Evolutionary conservation across 2,888 invertebrate species (phyloP), one percentile per base, ranked within the genome.

Genomic region (Meteorus cinctellus): DNA sequence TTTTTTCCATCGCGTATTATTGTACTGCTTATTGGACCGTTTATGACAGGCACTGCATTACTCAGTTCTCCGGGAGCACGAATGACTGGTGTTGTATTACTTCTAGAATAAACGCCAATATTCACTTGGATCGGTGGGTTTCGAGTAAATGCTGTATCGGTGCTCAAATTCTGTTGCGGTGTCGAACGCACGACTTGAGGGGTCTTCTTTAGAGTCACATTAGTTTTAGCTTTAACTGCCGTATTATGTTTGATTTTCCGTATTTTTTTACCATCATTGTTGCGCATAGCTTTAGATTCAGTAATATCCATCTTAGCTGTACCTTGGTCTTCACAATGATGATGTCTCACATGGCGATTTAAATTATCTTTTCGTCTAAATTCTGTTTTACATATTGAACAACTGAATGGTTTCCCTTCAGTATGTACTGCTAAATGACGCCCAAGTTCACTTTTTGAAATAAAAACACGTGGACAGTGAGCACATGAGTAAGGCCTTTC

Each of bases 291-390:
- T 60, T 69, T 68, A 0, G 45, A 16, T 48, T 55, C 6, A 19
- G 4, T 12, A 8, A 31, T 24, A 0, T 68, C 63, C 65, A 19
- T 55, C 8, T 5, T 0, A 1, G 24, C 5, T 55, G 19, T 4
- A n/a, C n/a, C 6, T 8, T 19, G 19, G 8, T 83, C 82, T 24
- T 89, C 92, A 0, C 93, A 93, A 88, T 96, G 96, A 73, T 95
- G 94, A 87, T 95, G 95, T 73, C 94, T 92, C 75, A 95, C 91
- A 87, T 96, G 96, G 0, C 96, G 92, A 77, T 93, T 92, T 77
- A 96, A 91, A 86, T 96, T 96, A 87, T 96, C 96, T 86, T 94
- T 95, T 77, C 96, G 91, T 63, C 94, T 91, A 85, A 96, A 96
- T 59, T 92, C 92, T 10, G 93, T 93, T 51, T 92, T 91, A 88